Evolutionary conservation across 2,113 vertebrate genomes (phyloP).

Genomic region (Calypte anna): DNA sequence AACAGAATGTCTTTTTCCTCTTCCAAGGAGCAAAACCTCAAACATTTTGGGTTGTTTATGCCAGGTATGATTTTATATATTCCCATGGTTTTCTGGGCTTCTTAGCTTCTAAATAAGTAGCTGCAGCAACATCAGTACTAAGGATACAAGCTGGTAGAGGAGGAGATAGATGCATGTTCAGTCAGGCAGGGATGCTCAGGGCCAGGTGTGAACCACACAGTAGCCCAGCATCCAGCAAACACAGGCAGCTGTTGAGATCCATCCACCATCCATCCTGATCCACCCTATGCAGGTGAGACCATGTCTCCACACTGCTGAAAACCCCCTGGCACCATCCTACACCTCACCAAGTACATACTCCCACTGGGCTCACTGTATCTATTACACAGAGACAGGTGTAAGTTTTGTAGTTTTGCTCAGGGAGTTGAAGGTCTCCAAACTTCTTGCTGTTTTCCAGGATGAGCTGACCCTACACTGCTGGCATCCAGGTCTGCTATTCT

Average conservation of each 20-base stretch:
- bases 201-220: background rate
- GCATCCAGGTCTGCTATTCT: background rate
- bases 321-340: background rate
- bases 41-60: background rate
- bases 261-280: background rate
- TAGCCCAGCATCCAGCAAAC: conserved; percentile 66
- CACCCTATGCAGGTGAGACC: background rate
- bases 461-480: background rate
- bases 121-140: background rate
- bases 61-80: background rate
- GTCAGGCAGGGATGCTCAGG: background rate
- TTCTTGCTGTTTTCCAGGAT: background rate
- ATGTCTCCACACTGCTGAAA: background rate
- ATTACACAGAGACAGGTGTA: background rate
- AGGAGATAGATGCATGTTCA: background rate
- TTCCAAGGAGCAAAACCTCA: background rate
- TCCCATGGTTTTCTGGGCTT: background rate
- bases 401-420: background rate
- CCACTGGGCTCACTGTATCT: background rate
- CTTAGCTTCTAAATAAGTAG: background rate
- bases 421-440: background rate
- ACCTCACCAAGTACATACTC: background rate
- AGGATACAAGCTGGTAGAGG: background rate
- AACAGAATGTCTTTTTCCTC: background rate
- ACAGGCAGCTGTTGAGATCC: background rate